Base-by-base conservation (phyloP, 1,140 invertebrate species). In the Drosophila seguyi region DNA sequence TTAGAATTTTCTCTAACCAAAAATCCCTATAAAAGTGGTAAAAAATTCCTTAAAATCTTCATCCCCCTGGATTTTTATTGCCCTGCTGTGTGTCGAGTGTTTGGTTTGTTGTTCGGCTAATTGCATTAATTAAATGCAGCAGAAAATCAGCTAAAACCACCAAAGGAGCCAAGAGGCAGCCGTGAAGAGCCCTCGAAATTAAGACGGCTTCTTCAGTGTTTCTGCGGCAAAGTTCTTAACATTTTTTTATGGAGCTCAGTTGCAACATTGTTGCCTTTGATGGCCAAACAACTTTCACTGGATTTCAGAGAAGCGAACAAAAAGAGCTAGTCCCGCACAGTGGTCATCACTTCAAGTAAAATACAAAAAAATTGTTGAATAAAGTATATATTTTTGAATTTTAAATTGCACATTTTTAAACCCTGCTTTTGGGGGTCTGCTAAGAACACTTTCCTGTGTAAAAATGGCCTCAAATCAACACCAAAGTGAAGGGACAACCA, bases 71-170 rank as follows among this genome's bases (percentile, higher is more conserved):
- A 68, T 56, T 71, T 71, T 69, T 71, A 69, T 38, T 56, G 27
- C 50, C 16, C 25, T 16, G 5, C 11, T 20, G 29, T 60, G 42
- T 22, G 20, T 10, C 14, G 27, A 34, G 57, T 42, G 41, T 66
- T 36, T 36, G 42, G 42, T 72, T 48, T 58, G 50, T 58, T 58
- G 66, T 59, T 50, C 53, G 14, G 10, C 69, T 72, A 72, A 72
- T 72, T 72, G 69, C 69, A 72, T 72, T 73, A 73, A 73, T 73
- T 73, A 73, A 59, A 59, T 72, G 67, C 68, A 31, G 42, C 27
- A 38, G 69, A 72, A 73, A 50, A 39, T 41, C 42, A 14, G 29
- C 42, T 59, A 36, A 71, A 42, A 6, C 16, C 11, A n/a, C 45
- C 11, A 71, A 39, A 48, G 47, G 4, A 36, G 20, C n/a, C n/a